These are phyloP conservation scores for Thalassophryne amazonica DNA, from an alignment of 2,797 vertebrate genomes.

Conservation along the genomic window DNA sequence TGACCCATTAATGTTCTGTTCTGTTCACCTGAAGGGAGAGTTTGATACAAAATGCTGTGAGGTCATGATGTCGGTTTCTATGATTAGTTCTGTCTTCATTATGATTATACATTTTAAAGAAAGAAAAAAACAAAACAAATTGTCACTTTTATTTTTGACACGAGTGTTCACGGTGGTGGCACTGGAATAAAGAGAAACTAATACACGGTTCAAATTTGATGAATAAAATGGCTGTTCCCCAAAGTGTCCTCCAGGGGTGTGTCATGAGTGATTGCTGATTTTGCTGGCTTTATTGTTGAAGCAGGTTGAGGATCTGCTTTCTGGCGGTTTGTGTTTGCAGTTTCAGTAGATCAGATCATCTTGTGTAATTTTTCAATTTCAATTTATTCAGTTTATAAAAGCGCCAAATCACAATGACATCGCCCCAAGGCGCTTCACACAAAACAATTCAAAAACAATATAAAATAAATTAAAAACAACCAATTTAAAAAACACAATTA, in stretches of 20 bases:
- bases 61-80: conserved; percentile 76
- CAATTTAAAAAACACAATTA: too few species aligned
- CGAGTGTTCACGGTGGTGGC: conserved; percentile 79
- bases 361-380: too few species aligned
- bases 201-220: conserved; percentile 80
- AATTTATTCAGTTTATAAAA: too few species aligned
- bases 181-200: conserved; percentile 82
- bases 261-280: conserved; percentile 60
- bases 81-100: conserved; percentile 75
- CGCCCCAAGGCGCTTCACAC: too few species aligned
- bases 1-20: conserved; percentile 67
- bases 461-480: too few species aligned
- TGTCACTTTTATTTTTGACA: conserved; percentile 78
- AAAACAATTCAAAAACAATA: too few species aligned
- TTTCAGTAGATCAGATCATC: too few species aligned
- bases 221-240: conserved; percentile 83
- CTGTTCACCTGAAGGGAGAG: conserved; percentile 62
- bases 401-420: too few species aligned
- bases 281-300: conserved; percentile 8
- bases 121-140: conserved; percentile 52
- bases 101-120: conserved; percentile 74
- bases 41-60: conserved; percentile 77
- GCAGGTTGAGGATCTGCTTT: background rate
- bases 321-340: background rate
- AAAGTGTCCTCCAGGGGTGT: conserved; percentile 65